A percentile compares a stretch with the other conserved stretches of the same genome.
These are phyloP conservation scores for Pitta sordida DNA, from an alignment of 2,113 vertebrate genomes.

Conservation along the genomic window DNA sequence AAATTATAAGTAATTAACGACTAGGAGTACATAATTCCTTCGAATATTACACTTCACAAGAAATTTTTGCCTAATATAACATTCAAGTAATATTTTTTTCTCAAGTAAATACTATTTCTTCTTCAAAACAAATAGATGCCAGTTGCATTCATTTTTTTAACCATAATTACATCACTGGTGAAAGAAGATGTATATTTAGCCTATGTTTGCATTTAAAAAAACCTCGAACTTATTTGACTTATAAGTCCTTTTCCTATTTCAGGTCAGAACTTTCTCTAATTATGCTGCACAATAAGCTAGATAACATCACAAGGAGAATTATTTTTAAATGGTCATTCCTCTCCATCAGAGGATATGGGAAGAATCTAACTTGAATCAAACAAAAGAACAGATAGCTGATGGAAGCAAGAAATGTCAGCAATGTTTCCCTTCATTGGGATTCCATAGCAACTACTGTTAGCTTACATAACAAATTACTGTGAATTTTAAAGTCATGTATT, in stretches of 20 bases:
- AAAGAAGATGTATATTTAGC: not conserved
- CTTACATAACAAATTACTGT: not conserved
- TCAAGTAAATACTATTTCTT: not conserved
- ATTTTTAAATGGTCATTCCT: not conserved
- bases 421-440: not conserved
- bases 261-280: not conserved
- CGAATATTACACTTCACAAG: not conserved
- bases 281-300: not conserved
- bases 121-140: not conserved
- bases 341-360: not conserved
- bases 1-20: not conserved
- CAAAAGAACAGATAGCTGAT: not conserved
- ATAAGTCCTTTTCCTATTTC: not conserved
- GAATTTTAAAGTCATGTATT: not conserved
- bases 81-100: not conserved
- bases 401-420: not conserved
- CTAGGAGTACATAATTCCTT: not conserved
- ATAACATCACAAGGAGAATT: not conserved
- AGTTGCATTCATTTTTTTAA: not conserved
- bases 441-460: not conserved
- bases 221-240: not conserved
- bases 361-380: not conserved
- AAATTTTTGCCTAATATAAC: not conserved
- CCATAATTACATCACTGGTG: not conserved
- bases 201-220: not conserved